Percentiles rank a stretch among this genome's conserved stretches.
Conservation (phyloP, 1,140 invertebrate species). For the Pogonomyrmex californicus region DNA sequence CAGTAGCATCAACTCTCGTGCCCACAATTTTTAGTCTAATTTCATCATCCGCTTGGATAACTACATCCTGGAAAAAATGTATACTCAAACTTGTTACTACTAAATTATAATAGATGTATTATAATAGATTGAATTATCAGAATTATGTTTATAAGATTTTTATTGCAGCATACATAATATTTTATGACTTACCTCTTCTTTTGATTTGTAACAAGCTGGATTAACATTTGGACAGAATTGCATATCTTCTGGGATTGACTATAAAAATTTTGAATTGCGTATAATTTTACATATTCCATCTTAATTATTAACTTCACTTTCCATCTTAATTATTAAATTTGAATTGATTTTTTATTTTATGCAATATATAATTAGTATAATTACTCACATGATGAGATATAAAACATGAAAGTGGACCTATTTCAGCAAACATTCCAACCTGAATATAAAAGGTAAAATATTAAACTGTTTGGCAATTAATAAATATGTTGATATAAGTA, state of each 20-base stretch:
- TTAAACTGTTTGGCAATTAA: conserved; percentile 16
- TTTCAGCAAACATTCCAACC: conserved; percentile 99
- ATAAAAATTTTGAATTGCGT: conserved; percentile 80
- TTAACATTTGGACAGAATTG: conserved; percentile 99
- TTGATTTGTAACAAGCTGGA: conserved; percentile 99
- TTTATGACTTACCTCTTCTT: conserved; percentile 93
- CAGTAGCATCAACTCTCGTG: conserved; percentile 97
- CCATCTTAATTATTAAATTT: neutral
- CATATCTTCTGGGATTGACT: conserved; percentile 99
- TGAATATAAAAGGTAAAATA: conserved; percentile 82
- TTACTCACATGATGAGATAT: conserved; percentile 98
- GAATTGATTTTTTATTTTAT: neutral
- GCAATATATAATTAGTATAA: conserved; percentile 16
- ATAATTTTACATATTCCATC: conserved; percentile 45
- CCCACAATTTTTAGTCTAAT: conserved; percentile 99
- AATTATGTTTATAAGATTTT: neutral
- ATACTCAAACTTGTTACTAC: neutral
- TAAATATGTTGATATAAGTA: too few relatives aligned
- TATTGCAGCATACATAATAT: neutral
- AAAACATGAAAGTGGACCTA: conserved; percentile 99
- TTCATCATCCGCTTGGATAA: conserved; percentile 99
- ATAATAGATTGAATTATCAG: too few relatives aligned
- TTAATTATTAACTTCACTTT: neutral
- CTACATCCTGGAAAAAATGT: conserved; percentile 91
- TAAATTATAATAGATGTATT: neutral